A percentile compares a stretch with the other conserved stretches of the same genome.
Evolutionary conservation across 2,113 vertebrate species (phyloP).

Genomic region (Sylvilagus bachmani): DNA sequence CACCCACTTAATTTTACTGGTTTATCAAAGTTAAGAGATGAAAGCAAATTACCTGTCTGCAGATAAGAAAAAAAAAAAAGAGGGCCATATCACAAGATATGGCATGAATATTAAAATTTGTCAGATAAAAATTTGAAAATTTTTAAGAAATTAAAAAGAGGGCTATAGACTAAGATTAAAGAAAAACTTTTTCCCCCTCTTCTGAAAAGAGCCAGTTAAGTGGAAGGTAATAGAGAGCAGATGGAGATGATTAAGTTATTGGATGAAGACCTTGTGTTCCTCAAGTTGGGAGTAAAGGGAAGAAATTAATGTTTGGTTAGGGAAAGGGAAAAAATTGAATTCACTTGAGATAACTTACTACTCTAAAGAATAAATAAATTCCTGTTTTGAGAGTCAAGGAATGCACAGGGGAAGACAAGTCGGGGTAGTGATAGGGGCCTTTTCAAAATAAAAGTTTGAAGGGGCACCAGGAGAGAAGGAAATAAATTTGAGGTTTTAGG

Average conservation of each 20-base stretch:
- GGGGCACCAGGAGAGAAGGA: neutral
- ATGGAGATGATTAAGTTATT: neutral
- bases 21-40: neutral
- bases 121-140: neutral
- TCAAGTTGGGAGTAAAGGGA: neutral
- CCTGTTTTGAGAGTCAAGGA: neutral
- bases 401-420: neutral
- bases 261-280: neutral
- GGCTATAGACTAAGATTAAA: neutral
- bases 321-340: neutral
- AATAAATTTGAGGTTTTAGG: neutral
- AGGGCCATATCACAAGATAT: neutral
- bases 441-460: neutral
- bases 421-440: neutral
- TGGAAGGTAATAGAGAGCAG: neutral
- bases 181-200: neutral
- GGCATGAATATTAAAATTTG: neutral
- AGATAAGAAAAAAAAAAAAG: neutral
- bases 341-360: neutral
- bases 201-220: neutral
- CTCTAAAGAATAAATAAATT: neutral
- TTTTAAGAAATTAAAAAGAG: neutral
- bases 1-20: constrained; percentile 2
- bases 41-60: neutral
- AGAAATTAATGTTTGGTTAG: neutral